Percentiles rank a stretch among this genome's conserved stretches.
Evolutionary conservation across 2,113 vertebrate species (phyloP).

Genomic region (Paedocypris sp.): DNA sequence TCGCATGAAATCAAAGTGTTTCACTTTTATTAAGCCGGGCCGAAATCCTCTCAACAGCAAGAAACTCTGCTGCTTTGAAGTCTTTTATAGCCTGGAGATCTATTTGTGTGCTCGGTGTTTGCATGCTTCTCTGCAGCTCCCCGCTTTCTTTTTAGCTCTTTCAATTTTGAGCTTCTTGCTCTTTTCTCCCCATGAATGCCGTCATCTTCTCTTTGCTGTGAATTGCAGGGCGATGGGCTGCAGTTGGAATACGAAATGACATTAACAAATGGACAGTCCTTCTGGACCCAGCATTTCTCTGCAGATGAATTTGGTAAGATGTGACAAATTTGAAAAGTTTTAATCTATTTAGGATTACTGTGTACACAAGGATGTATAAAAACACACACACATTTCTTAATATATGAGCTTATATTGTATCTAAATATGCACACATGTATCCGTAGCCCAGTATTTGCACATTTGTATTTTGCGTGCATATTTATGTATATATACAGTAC

Average conservation of each 20-base stretch:
- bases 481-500: too few relatives aligned
- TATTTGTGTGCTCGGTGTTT: conserved; percentile 47
- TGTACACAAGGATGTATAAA: neutral
- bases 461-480: too few relatives aligned
- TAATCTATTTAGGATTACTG: neutral
- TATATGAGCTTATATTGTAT: too few relatives aligned
- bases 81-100: conserved; percentile 52
- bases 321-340: neutral
- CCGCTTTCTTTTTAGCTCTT: neutral
- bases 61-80: conserved; percentile 54
- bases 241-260: conserved; percentile 86
- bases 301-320: conserved; percentile 83
- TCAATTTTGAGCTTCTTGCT: neutral
- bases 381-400: too few relatives aligned
- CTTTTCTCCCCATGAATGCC: neutral
- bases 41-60: conserved; percentile 40
- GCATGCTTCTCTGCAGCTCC: neutral
- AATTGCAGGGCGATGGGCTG: conserved; percentile 71
- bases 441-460: too few relatives aligned
- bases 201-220: neutral
- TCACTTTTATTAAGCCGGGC: conserved; percentile 27
- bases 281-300: conserved; percentile 87
- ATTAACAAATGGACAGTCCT: conserved; percentile 82
- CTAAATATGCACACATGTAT: too few relatives aligned
- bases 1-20: conserved; percentile 56